Base-by-base conservation (phyloP, 2,888 invertebrate species). In the Eupeodes luniger region DNA sequence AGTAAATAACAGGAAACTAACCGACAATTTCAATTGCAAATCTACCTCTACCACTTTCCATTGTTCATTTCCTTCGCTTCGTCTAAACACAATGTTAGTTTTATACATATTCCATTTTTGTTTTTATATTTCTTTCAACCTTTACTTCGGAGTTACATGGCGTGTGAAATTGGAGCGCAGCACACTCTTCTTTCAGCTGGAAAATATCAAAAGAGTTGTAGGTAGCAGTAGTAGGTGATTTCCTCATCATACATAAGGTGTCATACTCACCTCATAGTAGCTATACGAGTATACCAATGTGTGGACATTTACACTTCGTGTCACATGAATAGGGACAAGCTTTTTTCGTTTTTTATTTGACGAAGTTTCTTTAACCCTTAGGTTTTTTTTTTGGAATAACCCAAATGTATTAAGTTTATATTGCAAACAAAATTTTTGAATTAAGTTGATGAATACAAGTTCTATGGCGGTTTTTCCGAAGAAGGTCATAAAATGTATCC, bases 121-220 rank as follows among this genome's bases (percentile, higher is more conserved):
- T 34, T 36, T 67, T n/a, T 49, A 16, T 70, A 72, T 61, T 75
- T 81, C 67, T 69, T 67, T 76, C 53, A 76, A 66, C 61, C 44
- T 40, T 49, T 69, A 53, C 44, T 67, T 66, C 59, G 53, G 19
- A 67, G 51, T 72, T 69, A 69, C 75, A 75, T 67, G 36, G 81
- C 44, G 61, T 81, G 67, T 69, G 75, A 76, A 81, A 81, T 69
- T 81, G 61, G 81, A 75, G 67, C 81, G 70, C 57, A 72, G 57
- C 69, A 36, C 34, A 69, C 75, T 61, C 81, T 69, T 81, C 67
- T 81, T 81, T 69, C 51, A 67, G 67, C 27, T 75, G 19, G 67
- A 81, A 44, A 59, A 81, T 53, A 61, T 61, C 47, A 61, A 81
- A 75, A 67, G 59, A 59, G 49, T 74, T 47, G 64, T 59, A 40